Percentiles rank a stretch among this genome's conserved stretches.
Conservation (phyloP, 2,113 vertebrate genomes). For the Perca schrenkii region DNA sequence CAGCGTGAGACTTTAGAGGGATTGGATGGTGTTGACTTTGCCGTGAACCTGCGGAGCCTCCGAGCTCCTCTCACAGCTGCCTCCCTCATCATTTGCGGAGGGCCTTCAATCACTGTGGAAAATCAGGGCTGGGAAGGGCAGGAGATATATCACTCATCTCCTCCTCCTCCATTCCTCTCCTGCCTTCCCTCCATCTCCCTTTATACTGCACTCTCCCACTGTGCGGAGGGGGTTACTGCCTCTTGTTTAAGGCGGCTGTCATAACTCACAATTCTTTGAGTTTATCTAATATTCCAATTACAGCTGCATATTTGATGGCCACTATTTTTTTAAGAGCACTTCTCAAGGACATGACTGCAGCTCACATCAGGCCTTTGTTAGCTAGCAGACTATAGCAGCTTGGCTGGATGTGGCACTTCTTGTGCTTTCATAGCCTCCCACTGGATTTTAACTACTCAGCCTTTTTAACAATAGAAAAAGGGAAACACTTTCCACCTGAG, state of each 20-base stretch:
- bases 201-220: slow-evolving; percentile 42
- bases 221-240: slow-evolving; percentile 53
- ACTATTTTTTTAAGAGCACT: slow-evolving; percentile 58
- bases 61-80: slow-evolving; percentile 66
- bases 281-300: slow-evolving; percentile 77
- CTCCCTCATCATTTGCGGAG: slow-evolving; percentile 69
- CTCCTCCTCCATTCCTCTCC: slow-evolving; percentile 24
- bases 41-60: slow-evolving; percentile 75
- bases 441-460: slow-evolving; percentile 33
- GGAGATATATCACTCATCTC: slow-evolving; percentile 61
- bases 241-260: slow-evolving; percentile 67
- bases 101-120: slow-evolving; percentile 72
- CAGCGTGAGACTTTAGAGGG: slow-evolving; percentile 67
- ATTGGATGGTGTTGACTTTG: slow-evolving; percentile 76
- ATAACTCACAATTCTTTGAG: slow-evolving; percentile 74
- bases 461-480: slow-evolving; percentile 33
- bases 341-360: slow-evolving; percentile 62
- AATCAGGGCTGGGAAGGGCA: slow-evolving; percentile 61
- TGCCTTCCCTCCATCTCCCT: slow-evolving; percentile 5
- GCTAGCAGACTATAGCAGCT: not conserved
- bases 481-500: slow-evolving; percentile 20
- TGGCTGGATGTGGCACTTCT: slow-evolving; percentile 27
- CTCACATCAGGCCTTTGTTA: slow-evolving; percentile 10
- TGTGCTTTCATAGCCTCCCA: slow-evolving; percentile 13
- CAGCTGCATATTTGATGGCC: slow-evolving; percentile 61